Evolutionary conservation across 2,113 vertebrate genomes (phyloP), one percentile per base, ranked within the genome.

Genomic region (Amblyopsis rosae): DNA sequence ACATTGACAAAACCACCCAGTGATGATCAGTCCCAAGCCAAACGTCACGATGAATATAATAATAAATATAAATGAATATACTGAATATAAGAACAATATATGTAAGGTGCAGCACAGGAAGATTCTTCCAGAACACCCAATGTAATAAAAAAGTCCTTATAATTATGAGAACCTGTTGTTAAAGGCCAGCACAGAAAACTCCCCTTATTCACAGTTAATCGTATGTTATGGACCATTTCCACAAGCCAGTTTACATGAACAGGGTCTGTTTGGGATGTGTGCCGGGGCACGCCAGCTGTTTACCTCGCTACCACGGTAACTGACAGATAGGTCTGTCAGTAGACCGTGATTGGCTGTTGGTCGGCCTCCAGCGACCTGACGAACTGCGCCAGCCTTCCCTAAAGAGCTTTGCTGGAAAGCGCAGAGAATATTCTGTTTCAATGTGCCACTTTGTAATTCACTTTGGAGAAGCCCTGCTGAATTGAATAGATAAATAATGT

Each of bases 351-450:
- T 76, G 81, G 72, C 72, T 72, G 79, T 46, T 82, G 84, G 86
- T 75, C 58, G 2, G 6, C 65, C 65, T 86, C 85, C 86, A 87
- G 80, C 47, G 59, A 78, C 77, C 50, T 7, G 51, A 78, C 47
- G 59, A 78, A 79, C 50, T 6, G 51, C 17, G 63, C 56, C 65
- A 67, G 74, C 68, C 83, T 85, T 83, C 72, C 80, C 82, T 69
- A 72, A 88, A 90, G 83, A 88, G 87, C 77, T 88, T 87, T 78
- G 81, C 82, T 87, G 82, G 83, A 89, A 73, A 86, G 88, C 77
- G 35, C 67, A 49, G 70, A 71, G 79, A 85, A 84, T 86, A 82
- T 85, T 85, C 77, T 45, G 73, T 83, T 84, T 84, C 74, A 69
- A 67, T 72, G 72, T 86, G 81, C 77, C 82, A 84, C 83, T 84